Evolutionary conservation across 2,888 invertebrate species (phyloP).

Genomic region (Metallyticus violacea): DNA sequence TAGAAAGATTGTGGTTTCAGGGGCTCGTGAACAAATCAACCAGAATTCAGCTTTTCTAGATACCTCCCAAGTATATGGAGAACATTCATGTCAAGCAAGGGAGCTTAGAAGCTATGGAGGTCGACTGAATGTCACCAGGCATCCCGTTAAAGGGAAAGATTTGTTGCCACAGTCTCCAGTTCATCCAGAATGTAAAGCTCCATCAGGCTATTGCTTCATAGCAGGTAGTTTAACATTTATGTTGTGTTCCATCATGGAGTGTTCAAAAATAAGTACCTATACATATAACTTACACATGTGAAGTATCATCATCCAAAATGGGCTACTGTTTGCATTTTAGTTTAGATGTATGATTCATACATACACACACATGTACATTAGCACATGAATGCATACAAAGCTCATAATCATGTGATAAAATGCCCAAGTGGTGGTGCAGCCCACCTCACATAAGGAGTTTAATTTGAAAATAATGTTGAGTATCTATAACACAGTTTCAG

Average conservation of each 20-base stretch:
- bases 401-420: too few species aligned
- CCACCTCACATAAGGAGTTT: too few species aligned
- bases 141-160: slow-evolving; percentile 70
- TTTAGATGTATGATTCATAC: too few species aligned
- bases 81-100: slow-evolving; percentile 76
- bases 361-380: too few species aligned
- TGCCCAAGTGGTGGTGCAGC: too few species aligned
- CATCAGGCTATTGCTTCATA: slow-evolving; percentile 82
- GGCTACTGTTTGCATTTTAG: too few species aligned
- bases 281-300: too few species aligned
- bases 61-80: slow-evolving; percentile 85
- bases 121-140: slow-evolving; percentile 74
- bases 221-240: slow-evolving; percentile 56
- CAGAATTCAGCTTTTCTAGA: slow-evolving; percentile 90
- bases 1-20: slow-evolving; percentile 43
- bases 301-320: too few species aligned
- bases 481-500: too few species aligned
- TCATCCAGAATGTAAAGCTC: slow-evolving; percentile 85
- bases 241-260: background rate
- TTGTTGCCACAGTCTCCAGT: slow-evolving; percentile 72
- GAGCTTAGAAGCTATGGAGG: slow-evolving; percentile 75
- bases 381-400: too few species aligned
- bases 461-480: too few species aligned
- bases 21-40: slow-evolving; percentile 90
- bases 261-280: background rate